Evolutionary conservation across 2,888 invertebrate species (phyloP), one percentile per base, ranked within the genome.

Genomic region (Acleris laterana): DNA sequence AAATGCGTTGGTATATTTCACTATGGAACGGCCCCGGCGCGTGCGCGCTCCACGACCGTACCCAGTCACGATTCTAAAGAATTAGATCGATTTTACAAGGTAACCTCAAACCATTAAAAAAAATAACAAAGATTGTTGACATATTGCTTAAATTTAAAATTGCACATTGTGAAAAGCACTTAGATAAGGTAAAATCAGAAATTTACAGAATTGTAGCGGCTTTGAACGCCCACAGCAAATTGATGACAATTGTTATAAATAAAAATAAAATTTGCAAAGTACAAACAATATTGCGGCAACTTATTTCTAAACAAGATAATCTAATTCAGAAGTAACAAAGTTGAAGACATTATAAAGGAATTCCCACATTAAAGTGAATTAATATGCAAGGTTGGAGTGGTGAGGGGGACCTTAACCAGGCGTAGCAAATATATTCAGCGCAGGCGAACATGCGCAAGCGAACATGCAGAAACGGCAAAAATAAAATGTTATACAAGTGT

Each of bases 341-440:
- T 74, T 68, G 72, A 75, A 77, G 79, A 80, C 80, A 79, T 78
- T 72, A 77, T 78, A 77, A 76, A 82, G 77, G 72, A 80, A 77
- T 88, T 90, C 89, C 83, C 88, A 90, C 90, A 87, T 84, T 87
- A 86, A 78, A 80, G 84, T 74, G 74, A 90, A 87, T 84, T 87
- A 85, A 80, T 80, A 85, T 73, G 73, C 88, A 85, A 89, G 89
- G 89, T 81, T 83, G 73, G 69, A 68, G 68, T 56, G 57, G 51
- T 57, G 44, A 57, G 44, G 50, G 60, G 61, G 52, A 62, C 66
- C 66, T 66, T 66, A 51, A 66, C 62, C 61, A 66, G 66, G 66
- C 66, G 57, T 62, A 52, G 56, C 62, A 56, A 66, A 66, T 62
- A 50, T 66, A 66, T 66, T 62, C 66, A 66, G 25, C 17, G 49